Evolutionary conservation across 2,797 vertebrate species (phyloP).

Genomic region (Diplodus sargus): DNA sequence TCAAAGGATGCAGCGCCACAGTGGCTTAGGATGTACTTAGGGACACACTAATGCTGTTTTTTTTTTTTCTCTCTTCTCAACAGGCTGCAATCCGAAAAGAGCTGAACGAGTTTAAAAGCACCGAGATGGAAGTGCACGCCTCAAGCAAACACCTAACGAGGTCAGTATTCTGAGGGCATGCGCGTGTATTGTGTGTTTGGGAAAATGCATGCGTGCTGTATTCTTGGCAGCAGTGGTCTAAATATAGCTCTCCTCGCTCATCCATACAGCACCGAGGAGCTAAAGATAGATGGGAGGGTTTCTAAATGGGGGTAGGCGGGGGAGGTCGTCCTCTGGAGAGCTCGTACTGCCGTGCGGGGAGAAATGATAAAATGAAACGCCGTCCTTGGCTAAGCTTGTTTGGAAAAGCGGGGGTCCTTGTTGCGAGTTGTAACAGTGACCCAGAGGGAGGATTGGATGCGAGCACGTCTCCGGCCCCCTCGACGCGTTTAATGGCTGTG

Average conservation of each 20-base stretch:
- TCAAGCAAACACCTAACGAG: slow-evolving; percentile 99
- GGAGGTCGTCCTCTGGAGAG: slow-evolving; percentile 57
- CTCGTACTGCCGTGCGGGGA: background rate
- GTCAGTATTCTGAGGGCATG: slow-evolving; percentile 81
- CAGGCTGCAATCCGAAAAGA: slow-evolving; percentile 99
- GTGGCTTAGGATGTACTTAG: slow-evolving; percentile 37
- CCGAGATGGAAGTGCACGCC: slow-evolving; percentile 99
- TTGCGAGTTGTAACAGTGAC: slow-evolving; percentile 63
- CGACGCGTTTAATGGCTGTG: slow-evolving; percentile 16
- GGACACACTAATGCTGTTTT: slow-evolving; percentile 51
- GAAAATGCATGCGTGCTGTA: slow-evolving; percentile 56
- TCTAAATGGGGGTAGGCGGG: slow-evolving; percentile 15
- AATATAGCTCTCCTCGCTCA: slow-evolving; percentile 72
- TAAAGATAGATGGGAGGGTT: slow-evolving; percentile 78
- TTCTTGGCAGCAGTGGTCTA: slow-evolving; percentile 67
- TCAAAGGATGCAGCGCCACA: slow-evolving; percentile 9
- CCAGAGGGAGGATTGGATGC: slow-evolving; percentile 38
- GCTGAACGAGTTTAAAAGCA: slow-evolving; percentile 99
- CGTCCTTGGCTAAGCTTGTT: slow-evolving; percentile 64
- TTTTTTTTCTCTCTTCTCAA: slow-evolving; percentile 20
- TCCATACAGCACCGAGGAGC: slow-evolving; percentile 31
- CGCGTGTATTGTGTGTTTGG: slow-evolving; percentile 5
- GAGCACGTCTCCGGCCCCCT: background rate
- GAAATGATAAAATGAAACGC: slow-evolving; percentile 51
- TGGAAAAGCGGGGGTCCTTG: slow-evolving; percentile 32